Conservation (phyloP, 1,140 invertebrate genomes). For the Scaptomyza graminum region DNA sequence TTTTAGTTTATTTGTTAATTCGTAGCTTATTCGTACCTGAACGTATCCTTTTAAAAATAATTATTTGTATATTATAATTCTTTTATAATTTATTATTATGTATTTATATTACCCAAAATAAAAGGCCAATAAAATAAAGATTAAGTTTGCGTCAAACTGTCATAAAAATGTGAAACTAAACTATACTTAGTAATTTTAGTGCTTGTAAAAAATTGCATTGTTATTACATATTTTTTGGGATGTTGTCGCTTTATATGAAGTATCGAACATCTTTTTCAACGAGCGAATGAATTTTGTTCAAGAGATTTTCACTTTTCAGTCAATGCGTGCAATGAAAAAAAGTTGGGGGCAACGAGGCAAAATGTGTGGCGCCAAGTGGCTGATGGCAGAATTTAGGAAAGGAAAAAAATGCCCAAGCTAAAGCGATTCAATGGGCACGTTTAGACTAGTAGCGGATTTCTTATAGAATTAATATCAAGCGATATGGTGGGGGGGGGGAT, state of each 20-base stretch:
- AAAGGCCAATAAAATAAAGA: background rate
- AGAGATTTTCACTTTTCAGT: slow-evolving; percentile 17
- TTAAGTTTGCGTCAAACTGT: background rate
- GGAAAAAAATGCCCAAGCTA: slow-evolving; percentile 8
- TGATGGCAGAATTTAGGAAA: slow-evolving; percentile 21
- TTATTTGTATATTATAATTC: no score
- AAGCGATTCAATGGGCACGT: slow-evolving; percentile 72
- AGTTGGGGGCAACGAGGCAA: slow-evolving; percentile 36
- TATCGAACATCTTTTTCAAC: slow-evolving; percentile 5
- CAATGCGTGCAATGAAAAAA: slow-evolving; percentile 27
- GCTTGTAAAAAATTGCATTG: slow-evolving; percentile 25
- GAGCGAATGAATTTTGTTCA: slow-evolving; percentile 18
- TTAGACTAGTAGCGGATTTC: slow-evolving; percentile 72
- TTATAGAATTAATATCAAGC: slow-evolving; percentile 78
- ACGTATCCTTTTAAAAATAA: no score
- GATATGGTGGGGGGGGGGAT: background rate
- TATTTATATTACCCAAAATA: no score
- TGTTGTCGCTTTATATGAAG: background rate
- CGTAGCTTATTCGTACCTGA: no score
- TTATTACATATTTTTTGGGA: background rate
- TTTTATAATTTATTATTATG: no score
- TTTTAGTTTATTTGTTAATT: no score
- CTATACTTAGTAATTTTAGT: background rate
- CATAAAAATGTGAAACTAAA: background rate
- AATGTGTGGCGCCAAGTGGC: slow-evolving; percentile 67